Evolutionary conservation across 2,888 invertebrate genomes (phyloP), one percentile per base, ranked within the genome.

Genomic region (Lamellibrachia satsuma): DNA sequence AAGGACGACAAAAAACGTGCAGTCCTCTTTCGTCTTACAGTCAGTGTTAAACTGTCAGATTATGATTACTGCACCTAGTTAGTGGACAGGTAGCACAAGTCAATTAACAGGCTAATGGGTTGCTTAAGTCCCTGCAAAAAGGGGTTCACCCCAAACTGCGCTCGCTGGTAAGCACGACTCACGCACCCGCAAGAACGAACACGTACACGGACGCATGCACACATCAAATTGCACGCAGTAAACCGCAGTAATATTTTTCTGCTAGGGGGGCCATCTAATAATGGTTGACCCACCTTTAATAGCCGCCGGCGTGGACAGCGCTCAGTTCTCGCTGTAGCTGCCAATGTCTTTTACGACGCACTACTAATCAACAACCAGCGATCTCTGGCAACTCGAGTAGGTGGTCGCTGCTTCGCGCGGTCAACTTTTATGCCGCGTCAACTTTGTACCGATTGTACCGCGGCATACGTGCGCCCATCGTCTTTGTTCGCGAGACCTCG

Each of bases 291-390:
- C 75, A 75, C 75, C 75, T 75, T 75, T n/a, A 6, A 15, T 75
- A 75, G 75, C 75, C 15, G 75, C 75, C 75, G 75, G 75, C 22
- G 15, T 75, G 75, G 75, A 75, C 75, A 15, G n/a, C 15, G 75
- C n/a, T 15, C 75, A 4, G 22, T 22, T 75, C 22, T 75, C 15
- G 22, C 6, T 22, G 75, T 4, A 11, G 75, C 22, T 75, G 75
- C 75, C 75, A 75, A 75, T 22, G 75, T 75, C 75, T 75, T 75
- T 75, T 75, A 75, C 75, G 75, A 75, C 75, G 75, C 75, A 75
- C 75, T 39, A 39, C 39, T 75, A 75, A 75, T 75, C 75, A 75
- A 75, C 75, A 75, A 75, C 22, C 75, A 22, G 15, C 15, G 22
- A 75, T 11, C 6, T 75, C n/a, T 75, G 75, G 75, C 75, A 75